Evolutionary conservation across 1,140 invertebrate species (phyloP).

Genomic region (Saccostrea glomerata): DNA sequence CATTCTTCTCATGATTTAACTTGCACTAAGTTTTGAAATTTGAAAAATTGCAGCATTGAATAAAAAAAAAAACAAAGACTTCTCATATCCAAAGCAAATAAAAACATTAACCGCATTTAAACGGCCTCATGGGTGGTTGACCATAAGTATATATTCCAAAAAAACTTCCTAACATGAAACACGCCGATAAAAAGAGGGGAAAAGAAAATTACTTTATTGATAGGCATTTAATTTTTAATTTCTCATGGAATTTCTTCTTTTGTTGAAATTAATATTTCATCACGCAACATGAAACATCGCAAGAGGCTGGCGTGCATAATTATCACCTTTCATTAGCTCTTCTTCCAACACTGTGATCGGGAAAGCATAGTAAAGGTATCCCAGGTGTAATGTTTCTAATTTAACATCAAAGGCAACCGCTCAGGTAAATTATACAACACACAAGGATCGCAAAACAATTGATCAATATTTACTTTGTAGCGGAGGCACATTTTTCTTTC

Average conservation of each 20-base stretch:
- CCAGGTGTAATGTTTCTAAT: slow-evolving; percentile 38
- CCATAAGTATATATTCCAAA: slow-evolving; percentile 29
- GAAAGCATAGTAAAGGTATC: slow-evolving; percentile 27
- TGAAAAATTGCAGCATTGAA: not conserved
- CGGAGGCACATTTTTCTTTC: slow-evolving; percentile 17
- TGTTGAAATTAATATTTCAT: slow-evolving; percentile 32
- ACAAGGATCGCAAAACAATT: slow-evolving; percentile 34
- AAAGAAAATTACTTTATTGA: slow-evolving; percentile 30
- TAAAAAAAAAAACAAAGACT: not conserved
- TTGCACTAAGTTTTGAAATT: not conserved
- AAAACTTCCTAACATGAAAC: slow-evolving; percentile 17
- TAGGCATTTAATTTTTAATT: slow-evolving; percentile 37
- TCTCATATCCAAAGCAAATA: not conserved
- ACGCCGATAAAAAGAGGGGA: not conserved
- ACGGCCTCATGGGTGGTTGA: not conserved
- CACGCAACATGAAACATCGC: slow-evolving; percentile 32
- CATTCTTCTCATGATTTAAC: no score
- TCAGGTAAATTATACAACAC: slow-evolving; percentile 36
- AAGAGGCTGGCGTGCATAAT: slow-evolving; percentile 5
- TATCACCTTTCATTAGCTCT: slow-evolving; percentile 32
- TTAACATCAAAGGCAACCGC: slow-evolving; percentile 30
- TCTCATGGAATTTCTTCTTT: slow-evolving; percentile 32
- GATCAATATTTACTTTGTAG: slow-evolving; percentile 35
- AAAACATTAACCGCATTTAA: slow-evolving; percentile 25
- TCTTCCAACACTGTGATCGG: slow-evolving; percentile 6